These are phyloP conservation scores for Rhinogobius similis DNA, from an alignment of 2,113 vertebrate species.

Conservation along the genomic window DNA sequence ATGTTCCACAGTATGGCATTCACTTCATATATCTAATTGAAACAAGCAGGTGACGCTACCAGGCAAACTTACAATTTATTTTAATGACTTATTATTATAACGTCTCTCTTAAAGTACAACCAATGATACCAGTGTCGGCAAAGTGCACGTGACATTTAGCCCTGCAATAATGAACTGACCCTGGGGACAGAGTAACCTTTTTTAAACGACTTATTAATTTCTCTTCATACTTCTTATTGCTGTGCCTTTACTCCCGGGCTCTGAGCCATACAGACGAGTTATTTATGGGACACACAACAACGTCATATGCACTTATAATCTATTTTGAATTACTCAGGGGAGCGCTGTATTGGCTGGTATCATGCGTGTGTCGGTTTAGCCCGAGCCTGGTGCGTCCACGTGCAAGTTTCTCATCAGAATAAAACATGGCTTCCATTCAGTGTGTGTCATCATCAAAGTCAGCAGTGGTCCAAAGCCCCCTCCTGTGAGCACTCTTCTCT, in stretches of 20 bases:
- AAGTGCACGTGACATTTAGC: conserved; percentile 4
- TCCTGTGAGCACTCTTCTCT: conserved; percentile 11
- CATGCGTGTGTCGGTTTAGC: conserved; percentile 22
- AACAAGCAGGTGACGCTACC: too few species aligned
- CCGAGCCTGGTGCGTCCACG: neutral
- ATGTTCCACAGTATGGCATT: too few species aligned
- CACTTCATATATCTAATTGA: too few species aligned
- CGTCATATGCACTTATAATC: conserved; percentile 42
- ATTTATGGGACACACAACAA: conserved; percentile 10
- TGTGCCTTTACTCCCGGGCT: conserved; percentile 20
- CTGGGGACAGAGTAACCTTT: neutral
- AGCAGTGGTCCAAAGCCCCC: conserved; percentile 15
- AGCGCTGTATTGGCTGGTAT: conserved; percentile 19
- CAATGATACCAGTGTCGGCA: neutral
- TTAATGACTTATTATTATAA: too few species aligned
- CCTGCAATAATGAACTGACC: neutral
- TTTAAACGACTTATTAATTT: conserved; percentile 15
- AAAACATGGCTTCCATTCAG: conserved; percentile 36
- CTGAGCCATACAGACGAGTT: neutral
- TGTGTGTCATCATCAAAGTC: conserved; percentile 48
- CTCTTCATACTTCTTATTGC: neutral
- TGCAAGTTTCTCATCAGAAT: conserved; percentile 24
- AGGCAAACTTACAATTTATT: too few species aligned
- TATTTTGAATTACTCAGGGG: conserved; percentile 54
- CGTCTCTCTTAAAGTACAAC: too few species aligned